Percentiles rank a stretch among this genome's conserved stretches.
phyloP scores from a whole-genome alignment of 1,140 invertebrate genomes.

The Brachystomella parvula region DNA sequence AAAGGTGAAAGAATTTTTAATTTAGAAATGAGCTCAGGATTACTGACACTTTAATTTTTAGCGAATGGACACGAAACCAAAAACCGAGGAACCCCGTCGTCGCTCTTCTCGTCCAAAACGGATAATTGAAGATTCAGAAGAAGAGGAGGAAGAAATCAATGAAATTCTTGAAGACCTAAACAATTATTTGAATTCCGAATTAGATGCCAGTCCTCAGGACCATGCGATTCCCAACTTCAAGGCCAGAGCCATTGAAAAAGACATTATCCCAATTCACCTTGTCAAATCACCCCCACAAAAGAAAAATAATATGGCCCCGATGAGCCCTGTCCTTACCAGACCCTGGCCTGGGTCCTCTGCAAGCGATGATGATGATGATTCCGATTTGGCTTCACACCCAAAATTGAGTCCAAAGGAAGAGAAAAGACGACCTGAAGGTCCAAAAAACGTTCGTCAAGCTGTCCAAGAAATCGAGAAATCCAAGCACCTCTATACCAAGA shows the following conservation, averaged over 20 bases:
- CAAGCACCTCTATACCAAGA: conserved; percentile 10
- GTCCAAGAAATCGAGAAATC: conserved; percentile 33
- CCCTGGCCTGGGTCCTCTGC: conserved; percentile 36
- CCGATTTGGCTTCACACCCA: not conserved
- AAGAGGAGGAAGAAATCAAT: conserved; percentile 37
- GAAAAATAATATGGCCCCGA: not conserved
- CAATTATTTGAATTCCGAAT: conserved; percentile 36
- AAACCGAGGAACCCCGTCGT: conserved; percentile 9
- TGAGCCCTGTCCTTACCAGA: conserved; percentile 8
- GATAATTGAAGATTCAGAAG: conserved; percentile 30
- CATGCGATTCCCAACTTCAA: not conserved
- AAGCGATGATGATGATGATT: conserved; percentile 29
- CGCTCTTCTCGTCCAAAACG: conserved; percentile 17
- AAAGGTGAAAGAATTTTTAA: conserved; percentile 22
- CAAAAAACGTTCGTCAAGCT: conserved; percentile 23
- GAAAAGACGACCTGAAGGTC: not conserved
- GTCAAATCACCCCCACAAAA: conserved; percentile 29
- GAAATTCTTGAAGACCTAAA: conserved; percentile 38
- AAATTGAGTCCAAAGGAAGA: not conserved
- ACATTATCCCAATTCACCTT: conserved; percentile 34
- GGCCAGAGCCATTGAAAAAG: conserved; percentile 18
- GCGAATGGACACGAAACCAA: conserved; percentile 34
- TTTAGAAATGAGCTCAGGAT: not conserved
- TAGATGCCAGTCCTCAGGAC: conserved; percentile 12
- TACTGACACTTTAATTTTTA: conserved; percentile 12